A percentile compares a stretch with the other conserved stretches of the same genome.
Conservation (phyloP, 2,113 vertebrate species). For the Eolophus roseicapilla region DNA sequence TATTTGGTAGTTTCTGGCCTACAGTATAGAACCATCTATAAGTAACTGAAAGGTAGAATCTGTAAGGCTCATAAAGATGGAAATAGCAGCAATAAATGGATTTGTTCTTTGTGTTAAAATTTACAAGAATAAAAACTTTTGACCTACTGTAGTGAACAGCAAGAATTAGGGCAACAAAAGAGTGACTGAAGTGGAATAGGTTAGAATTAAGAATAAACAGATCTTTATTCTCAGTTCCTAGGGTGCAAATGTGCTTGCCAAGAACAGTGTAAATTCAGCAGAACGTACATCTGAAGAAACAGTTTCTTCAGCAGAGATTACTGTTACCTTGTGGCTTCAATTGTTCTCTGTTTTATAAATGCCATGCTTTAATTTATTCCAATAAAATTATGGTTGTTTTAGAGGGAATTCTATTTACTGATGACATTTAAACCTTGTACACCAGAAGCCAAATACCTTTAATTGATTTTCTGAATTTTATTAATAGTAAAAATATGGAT, state of each 20-base stretch:
- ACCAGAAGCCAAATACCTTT: not conserved
- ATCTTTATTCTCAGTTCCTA: not conserved
- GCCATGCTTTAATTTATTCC: not conserved
- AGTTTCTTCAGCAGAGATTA: not conserved
- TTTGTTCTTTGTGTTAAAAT: not conserved
- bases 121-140: not conserved
- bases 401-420: not conserved
- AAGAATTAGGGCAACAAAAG: rapidly evolving
- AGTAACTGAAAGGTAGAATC: not conserved
- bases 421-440: not conserved
- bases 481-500: not conserved
- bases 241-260: not conserved
- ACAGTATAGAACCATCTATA: not conserved
- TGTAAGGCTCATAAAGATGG: not conserved
- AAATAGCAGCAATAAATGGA: not conserved
- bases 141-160: not conserved
- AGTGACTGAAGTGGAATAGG: not conserved
- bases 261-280: not conserved
- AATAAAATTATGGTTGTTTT: not conserved
- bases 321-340: not conserved
- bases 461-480: not conserved
- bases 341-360: not conserved
- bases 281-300: not conserved
- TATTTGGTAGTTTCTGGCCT: not conserved
- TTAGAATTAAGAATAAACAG: not conserved